Conservation (phyloP, 2,113 vertebrate genomes). For the Theristicus caerulescens region DNA sequence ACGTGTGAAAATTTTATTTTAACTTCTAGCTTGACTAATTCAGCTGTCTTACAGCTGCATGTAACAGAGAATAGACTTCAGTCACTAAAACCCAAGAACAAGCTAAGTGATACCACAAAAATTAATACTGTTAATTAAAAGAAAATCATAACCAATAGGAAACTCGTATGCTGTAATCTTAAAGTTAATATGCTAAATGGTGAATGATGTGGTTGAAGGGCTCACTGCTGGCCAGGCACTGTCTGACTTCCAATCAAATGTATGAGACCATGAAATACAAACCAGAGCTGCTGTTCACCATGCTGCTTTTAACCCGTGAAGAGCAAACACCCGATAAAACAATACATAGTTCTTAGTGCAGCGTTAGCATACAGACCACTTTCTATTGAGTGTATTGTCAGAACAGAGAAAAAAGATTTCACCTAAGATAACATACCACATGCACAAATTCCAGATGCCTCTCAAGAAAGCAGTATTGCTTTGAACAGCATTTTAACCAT, state of each 20-base stretch:
- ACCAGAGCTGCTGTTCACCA: slow-evolving; percentile 11
- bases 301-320: neutral
- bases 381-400: neutral
- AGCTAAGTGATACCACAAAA: neutral
- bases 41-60: neutral
- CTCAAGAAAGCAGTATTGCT: slow-evolving; percentile 45
- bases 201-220: neutral
- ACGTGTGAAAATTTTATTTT: neutral
- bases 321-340: neutral
- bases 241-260: neutral
- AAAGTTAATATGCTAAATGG: neutral
- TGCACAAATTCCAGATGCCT: slow-evolving; percentile 51
- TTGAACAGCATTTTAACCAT: neutral
- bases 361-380: neutral
- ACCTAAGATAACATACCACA: neutral
- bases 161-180: neutral
- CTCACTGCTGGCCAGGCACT: neutral
- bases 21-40: neutral
- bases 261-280: neutral
- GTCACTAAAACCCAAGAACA: neutral
- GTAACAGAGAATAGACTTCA: neutral
- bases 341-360: neutral
- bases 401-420: neutral
- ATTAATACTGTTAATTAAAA: neutral
- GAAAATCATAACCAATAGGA: neutral